phyloP scores from a whole-genome alignment of 1,140 invertebrate species.

The Anoplolepis gracilipes region DNA sequence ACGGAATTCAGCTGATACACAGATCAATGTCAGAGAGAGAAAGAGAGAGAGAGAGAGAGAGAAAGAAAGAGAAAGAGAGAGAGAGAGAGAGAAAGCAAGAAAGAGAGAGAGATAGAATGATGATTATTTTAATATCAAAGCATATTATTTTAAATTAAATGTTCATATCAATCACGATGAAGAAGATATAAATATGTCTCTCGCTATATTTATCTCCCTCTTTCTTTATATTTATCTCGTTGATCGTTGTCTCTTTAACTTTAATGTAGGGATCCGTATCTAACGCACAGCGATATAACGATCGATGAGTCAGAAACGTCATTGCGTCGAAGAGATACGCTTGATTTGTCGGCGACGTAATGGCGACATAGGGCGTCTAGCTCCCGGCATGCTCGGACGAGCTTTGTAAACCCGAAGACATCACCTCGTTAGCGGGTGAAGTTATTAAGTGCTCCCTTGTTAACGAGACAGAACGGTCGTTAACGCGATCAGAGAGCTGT shows the following conservation, averaged over 20 bases:
- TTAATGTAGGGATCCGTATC: conserved; percentile 7
- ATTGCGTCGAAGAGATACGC: conserved; percentile 41
- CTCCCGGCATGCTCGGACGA: conserved; percentile 50
- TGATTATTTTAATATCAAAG: not conserved
- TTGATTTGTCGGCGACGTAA: conserved; percentile 66
- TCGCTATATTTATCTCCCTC: conserved; percentile 3
- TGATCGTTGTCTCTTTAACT: not conserved
- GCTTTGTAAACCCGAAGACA: conserved; percentile 69
- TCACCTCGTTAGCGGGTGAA: conserved; percentile 71
- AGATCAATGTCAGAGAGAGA: not conserved
- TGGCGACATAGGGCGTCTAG: conserved; percentile 27
- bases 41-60: too few species aligned
- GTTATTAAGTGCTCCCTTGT: conserved; percentile 72
- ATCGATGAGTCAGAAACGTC: conserved; percentile 43
- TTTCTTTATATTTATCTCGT: conserved; percentile 17
- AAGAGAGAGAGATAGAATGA: not conserved
- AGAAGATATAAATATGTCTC: not conserved
- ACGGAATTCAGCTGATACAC: not conserved
- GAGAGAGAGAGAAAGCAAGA: not conserved
- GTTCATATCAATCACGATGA: not conserved
- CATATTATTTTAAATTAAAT: not conserved
- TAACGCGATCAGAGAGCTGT: conserved; percentile 41
- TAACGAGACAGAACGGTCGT: conserved; percentile 66
- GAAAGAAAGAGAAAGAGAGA: not conserved
- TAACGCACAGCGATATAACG: conserved; percentile 33